Evolutionary conservation across 2,797 vertebrate species (phyloP), one percentile per base, ranked within the genome.

Genomic region (Danio kyathit): DNA sequence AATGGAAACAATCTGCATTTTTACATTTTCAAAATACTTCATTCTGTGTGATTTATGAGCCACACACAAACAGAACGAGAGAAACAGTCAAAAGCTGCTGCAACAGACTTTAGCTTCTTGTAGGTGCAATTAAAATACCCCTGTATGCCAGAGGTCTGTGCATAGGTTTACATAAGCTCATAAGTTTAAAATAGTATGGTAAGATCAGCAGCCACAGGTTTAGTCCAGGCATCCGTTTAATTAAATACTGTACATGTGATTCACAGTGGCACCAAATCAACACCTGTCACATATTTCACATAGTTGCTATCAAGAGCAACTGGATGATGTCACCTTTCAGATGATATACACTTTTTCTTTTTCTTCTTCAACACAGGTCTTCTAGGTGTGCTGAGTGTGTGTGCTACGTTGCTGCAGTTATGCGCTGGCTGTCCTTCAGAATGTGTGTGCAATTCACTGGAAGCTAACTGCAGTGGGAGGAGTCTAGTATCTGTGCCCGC

Each of bases 401-500:
- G 94, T 89, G 94, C 17, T 64, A 94, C 43, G 89, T 88, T 89
- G 88, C 91, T 86, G 92, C 91, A 60, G 82, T 93, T 81, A 84
- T 93, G 86, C 87, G 94, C 86, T n/a, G 82, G 92, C 85, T 99
- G 98, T 76, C 98, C 97, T 38, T 92, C 96, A 57, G 93, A 94
- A 80, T 99, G 98, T 80, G 93, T 95, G 82, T 96, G 95, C 82
- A 94, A 94, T 61, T 92, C 91, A 67, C 86, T 94, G 85, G 94
- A 95, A 89, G 95, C 97, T 88, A 97, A 99, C 91, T 99, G 98
- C 72, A 95, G 96, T 0, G 95, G 96, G 72, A 91, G 95, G 65
- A 96, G 95, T 76, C 96, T 99, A 85, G 94, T 95, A 9, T 88
- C 94, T 6, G 92, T 97, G 83, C 97, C 97, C 49, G 90, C 94